Conservation (phyloP, 1,140 invertebrate species). For the Cyclina sinensis region DNA sequence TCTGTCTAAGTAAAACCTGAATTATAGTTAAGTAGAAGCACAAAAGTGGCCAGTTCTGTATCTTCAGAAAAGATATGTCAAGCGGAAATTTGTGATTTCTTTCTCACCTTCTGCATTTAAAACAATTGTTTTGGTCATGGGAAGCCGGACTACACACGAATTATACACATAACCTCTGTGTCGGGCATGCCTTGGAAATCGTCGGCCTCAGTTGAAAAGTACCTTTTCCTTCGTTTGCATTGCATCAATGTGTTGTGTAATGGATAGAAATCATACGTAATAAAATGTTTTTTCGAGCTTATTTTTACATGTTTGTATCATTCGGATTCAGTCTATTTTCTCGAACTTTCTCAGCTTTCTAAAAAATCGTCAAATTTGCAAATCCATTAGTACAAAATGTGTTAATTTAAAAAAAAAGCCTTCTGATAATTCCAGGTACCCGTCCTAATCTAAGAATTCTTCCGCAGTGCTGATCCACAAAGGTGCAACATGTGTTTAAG, state of each 20-base stretch:
- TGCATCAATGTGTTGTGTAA: not conserved
- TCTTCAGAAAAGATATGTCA: not conserved
- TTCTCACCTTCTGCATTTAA: not conserved
- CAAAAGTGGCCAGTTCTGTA: not conserved
- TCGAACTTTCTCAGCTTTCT: not conserved
- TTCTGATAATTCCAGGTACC: not conserved
- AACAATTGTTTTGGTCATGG: not conserved
- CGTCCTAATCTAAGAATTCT: not conserved
- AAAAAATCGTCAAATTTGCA: not conserved
- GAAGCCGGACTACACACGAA: too few relatives aligned
- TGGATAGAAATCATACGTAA: not conserved
- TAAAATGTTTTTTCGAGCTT: not conserved
- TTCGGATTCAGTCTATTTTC: too few relatives aligned
- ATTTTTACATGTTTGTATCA: not conserved
- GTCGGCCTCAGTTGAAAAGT: not conserved
- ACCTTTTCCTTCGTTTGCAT: not conserved
- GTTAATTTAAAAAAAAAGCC: not conserved
- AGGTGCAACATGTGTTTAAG: not conserved
- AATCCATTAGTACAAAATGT: constrained; percentile 20
- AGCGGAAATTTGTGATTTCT: too few relatives aligned
- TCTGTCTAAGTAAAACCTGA: too few relatives aligned
- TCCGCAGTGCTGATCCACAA: not conserved
- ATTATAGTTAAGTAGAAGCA: too few relatives aligned
- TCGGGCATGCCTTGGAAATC: not conserved
- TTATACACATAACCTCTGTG: not conserved